A percentile compares a stretch with the other conserved stretches of the same genome.
Evolutionary conservation across 2,888 invertebrate species (phyloP).

Genomic region (Clunio marinus): DNA sequence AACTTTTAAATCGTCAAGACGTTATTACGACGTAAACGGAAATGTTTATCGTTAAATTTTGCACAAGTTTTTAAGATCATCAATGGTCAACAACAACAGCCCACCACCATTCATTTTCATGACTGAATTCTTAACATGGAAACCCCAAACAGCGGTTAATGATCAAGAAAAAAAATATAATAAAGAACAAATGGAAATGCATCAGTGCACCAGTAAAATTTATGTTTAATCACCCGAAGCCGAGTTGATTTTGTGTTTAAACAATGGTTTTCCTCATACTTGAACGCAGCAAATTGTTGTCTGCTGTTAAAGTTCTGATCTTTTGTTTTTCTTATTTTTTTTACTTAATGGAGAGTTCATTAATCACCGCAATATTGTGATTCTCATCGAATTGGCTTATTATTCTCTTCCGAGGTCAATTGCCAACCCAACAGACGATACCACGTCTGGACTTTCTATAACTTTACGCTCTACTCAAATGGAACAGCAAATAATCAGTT

Average conservation of each 20-base stretch:
- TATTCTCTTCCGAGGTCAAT: constrained; percentile 24
- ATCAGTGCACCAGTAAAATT: constrained; percentile 35
- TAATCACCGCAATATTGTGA: constrained; percentile 32
- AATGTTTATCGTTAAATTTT: too few relatives aligned
- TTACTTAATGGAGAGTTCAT: constrained; percentile 7
- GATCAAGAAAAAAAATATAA: not conserved
- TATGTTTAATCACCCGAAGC: constrained; percentile 29
- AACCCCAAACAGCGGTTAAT: not conserved
- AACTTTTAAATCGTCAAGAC: too few relatives aligned
- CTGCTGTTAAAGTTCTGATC: not conserved
- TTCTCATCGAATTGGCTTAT: not conserved
- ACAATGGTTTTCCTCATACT: constrained; percentile 37
- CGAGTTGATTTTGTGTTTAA: constrained; percentile 18
- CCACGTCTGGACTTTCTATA: not conserved
- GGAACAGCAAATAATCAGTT: constrained; percentile 20
- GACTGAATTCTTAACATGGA: too few relatives aligned
- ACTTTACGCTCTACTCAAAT: constrained; percentile 4
- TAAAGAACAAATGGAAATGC: constrained; percentile 25
- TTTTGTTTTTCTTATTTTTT: not conserved
- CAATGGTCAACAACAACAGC: too few relatives aligned
- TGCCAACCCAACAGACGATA: not conserved
- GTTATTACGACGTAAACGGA: too few relatives aligned
- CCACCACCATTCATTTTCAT: too few relatives aligned
- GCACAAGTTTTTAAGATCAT: too few relatives aligned
- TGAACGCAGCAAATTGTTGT: constrained; percentile 19